Base-by-base conservation (phyloP, 2,888 invertebrate genomes). In the Drosophila colorata region DNA sequence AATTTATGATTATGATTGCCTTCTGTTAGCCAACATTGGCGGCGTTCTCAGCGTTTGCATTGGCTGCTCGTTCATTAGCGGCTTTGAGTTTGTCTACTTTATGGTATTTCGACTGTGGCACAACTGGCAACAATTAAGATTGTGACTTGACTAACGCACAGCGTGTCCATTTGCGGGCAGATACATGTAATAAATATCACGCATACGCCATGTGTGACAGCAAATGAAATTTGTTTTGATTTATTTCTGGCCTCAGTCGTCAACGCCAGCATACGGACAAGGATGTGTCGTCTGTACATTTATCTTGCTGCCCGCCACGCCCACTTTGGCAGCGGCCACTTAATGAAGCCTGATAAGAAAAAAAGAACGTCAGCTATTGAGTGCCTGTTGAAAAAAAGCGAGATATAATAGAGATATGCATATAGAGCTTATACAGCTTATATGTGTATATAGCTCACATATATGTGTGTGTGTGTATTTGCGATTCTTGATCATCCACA, bases 11-110 rank as follows among this genome's bases (percentile, higher is more conserved):
- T 46, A 8, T n/a, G 28, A 53, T 38, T 31, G 23, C 18, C 37
- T 53, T 37, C 20, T 33, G 43, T 2, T 51, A 91, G 91, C 91
- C 0, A 88, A 81, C 28, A 74, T 91, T 53, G 91, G 91, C 2
- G 91, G 91, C 5, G 88, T 91, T 11, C 53, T 91, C 31, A 88
- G 91, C 18, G 84, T 91, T 56, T 90, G 88, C 67, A 90, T 91
- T 72, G 91, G 91, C 2, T 91, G 91, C 61, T 91, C 91, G 6
- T 61, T 91, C 31, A 90, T 91, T 51, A 91, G 90, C 60, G 76
- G 83, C 44, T 69, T 91, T 60, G 91, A 91, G 79, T 57, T 91
- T 20, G 67, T 88, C 31, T 91, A 91, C 55, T 91, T 91, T 75
- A 56, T 74, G 47, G 55, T 69, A 2, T 80, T 73, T 76, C 88